A percentile compares a stretch with the other conserved stretches of the same genome.
These are phyloP conservation scores for Serilophus lunatus DNA, from an alignment of 2,113 vertebrate genomes.

Conservation along the genomic window DNA sequence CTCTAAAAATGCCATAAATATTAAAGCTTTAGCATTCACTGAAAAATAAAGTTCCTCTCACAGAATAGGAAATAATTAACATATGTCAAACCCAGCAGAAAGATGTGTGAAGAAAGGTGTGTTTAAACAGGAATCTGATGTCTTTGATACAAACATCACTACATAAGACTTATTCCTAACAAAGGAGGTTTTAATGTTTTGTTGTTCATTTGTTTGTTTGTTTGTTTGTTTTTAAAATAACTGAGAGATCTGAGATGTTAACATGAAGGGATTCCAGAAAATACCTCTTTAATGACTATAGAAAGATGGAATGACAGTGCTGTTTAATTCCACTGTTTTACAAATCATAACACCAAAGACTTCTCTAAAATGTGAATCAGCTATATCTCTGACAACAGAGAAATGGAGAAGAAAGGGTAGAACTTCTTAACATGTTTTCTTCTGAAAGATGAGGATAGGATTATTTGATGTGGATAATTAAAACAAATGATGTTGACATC, in stretches of 20 bases:
- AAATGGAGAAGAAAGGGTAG: neutral
- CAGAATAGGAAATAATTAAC: neutral
- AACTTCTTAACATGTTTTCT: neutral
- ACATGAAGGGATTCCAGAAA: neutral
- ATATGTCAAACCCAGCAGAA: neutral
- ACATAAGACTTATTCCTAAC: neutral
- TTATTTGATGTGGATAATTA: constrained; percentile 37
- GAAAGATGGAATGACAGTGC: neutral
- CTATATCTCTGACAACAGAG: neutral
- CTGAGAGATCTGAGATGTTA: neutral
- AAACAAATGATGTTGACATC: constrained; percentile 3
- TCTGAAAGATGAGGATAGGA: neutral
- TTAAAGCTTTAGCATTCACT: neutral
- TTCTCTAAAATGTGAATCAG: neutral
- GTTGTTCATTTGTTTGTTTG: neutral
- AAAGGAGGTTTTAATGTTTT: neutral
- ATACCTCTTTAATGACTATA: neutral
- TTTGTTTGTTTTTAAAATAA: constrained; percentile 10
- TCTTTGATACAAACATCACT: neutral
- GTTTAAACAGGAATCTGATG: neutral
- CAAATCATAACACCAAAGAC: neutral
- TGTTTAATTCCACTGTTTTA: constrained; percentile 14
- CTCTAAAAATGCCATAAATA: neutral
- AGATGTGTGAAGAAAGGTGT: neutral
- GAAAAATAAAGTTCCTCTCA: neutral